Conservation (phyloP, 2,888 invertebrate genomes). For the Drosophila basisetae region DNA sequence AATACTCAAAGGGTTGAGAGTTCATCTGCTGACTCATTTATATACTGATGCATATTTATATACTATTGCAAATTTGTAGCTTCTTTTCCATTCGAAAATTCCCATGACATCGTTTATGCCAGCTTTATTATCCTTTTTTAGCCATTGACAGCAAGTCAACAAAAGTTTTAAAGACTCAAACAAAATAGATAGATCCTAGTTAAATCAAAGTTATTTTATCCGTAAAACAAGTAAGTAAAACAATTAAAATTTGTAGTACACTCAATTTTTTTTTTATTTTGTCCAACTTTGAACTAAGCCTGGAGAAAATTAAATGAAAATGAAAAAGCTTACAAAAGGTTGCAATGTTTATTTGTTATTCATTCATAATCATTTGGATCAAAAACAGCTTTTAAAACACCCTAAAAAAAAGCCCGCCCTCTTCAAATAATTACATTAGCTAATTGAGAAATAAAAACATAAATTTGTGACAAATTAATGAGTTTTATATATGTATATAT, state of each 20-base stretch:
- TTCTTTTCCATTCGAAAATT: too few relatives aligned
- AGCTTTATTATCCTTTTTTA: too few relatives aligned
- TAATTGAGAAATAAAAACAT: slow-evolving; percentile 37
- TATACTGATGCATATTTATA: too few relatives aligned
- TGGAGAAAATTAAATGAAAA: not conserved
- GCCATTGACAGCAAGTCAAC: too few relatives aligned
- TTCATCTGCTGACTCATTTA: too few relatives aligned
- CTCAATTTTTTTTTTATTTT: not conserved
- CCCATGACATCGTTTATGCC: too few relatives aligned
- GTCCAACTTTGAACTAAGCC: not conserved
- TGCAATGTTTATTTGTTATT: not conserved
- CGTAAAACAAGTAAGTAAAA: not conserved
- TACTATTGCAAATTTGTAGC: too few relatives aligned
- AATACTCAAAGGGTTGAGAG: too few relatives aligned
- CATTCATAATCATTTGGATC: not conserved
- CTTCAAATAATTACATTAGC: slow-evolving; percentile 20
- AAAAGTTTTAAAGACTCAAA: too few relatives aligned
- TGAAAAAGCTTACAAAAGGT: not conserved
- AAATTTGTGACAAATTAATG: slow-evolving; percentile 8
- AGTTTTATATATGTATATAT: not conserved
- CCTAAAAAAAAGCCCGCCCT: not conserved
- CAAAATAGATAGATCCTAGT: not conserved
- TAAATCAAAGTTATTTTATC: not conserved
- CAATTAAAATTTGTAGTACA: not conserved
- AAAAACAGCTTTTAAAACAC: not conserved